Conservation (phyloP, 2,888 invertebrate species). For the Terebella lapidaria region DNA sequence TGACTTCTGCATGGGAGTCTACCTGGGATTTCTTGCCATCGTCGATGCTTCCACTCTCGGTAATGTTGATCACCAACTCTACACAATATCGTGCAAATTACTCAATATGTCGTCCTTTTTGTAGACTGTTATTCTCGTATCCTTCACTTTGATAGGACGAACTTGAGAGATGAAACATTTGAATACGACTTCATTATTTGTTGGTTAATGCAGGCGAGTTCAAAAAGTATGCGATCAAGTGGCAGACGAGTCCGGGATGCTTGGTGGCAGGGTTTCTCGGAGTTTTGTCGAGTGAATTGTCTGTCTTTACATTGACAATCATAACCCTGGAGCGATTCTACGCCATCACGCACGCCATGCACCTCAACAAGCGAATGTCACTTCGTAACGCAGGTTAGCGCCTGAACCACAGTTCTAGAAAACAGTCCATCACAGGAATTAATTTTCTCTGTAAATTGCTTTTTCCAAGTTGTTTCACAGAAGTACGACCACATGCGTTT, state of each 20-base stretch:
- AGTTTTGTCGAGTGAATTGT: constrained; percentile 86
- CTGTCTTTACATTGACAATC: constrained; percentile 91
- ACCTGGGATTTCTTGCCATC: constrained; percentile 87
- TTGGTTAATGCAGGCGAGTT: constrained; percentile 81
- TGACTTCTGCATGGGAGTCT: constrained; percentile 95
- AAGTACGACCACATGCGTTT: too few species aligned
- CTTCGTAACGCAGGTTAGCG: constrained; percentile 69
- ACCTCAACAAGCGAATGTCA: constrained; percentile 89
- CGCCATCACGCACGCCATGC: constrained; percentile 96
- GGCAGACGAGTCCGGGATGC: constrained; percentile 94
- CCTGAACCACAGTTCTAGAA: too few species aligned
- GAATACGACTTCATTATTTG: too few species aligned
- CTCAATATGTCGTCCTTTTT: too few species aligned
- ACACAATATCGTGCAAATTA: background rate
- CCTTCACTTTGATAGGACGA: too few species aligned
- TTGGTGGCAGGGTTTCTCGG: constrained; percentile 91
- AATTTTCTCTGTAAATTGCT: too few species aligned
- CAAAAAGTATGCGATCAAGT: constrained; percentile 90
- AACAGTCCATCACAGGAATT: too few species aligned
- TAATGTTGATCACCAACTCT: too few species aligned
- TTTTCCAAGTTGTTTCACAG: too few species aligned
- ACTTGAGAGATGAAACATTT: too few species aligned
- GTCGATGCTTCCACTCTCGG: constrained; percentile 90
- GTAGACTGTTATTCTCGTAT: too few species aligned
- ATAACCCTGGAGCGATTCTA: constrained; percentile 89